Base-by-base conservation (phyloP, 1,140 invertebrate genomes). In the Drosophila pandora region DNA sequence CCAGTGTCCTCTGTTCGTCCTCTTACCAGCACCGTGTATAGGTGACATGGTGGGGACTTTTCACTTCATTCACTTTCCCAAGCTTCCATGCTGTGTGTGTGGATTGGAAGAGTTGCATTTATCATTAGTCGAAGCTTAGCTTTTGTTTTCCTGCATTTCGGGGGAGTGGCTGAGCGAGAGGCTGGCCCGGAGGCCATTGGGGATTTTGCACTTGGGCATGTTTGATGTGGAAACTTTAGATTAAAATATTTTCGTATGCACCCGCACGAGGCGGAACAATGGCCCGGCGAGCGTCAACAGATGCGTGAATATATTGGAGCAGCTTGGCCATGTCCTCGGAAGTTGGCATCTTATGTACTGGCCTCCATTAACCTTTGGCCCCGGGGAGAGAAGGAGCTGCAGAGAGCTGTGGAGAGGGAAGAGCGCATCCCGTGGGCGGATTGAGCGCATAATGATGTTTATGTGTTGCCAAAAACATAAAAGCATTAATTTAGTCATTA, bases 401-500 rank as follows among this genome's bases (percentile, higher is more conserved):
- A n/a, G 12, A 8, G 25, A 32, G 5, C 25, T 3, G 25, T 2
- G 28, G 17, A 21, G 41, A 45, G n/a, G 25, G 30, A 64, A 32
- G 12, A 21, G 60, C 63, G 63, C 63, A 64, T 64, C 59, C 63
- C 65, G 63, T 64, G 74, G 69, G 82, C 70, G 77, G 77, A 90
- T 88, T 90, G 84, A 90, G 84, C 88, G 88, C 72, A 89, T 90
- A 90, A 90, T 90, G 81, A 91, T 91, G 90, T 91, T 91, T 91
- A 91, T 91, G 87, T 90, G 90, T 91, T 90, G 84, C 84, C 89
- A 90, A 85, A 90, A 90, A 91, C 79, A 91, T 91, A 91, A 91
- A 91, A 90, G 90, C 90, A 91, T 91, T 91, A 91, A 91, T 91
- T 91, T 91, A 91, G 90, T 91, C 90, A 91, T 91, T 91, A 91